phyloP scores from a whole-genome alignment of 2,888 invertebrate species.

The Tiliacea citrago region DNA sequence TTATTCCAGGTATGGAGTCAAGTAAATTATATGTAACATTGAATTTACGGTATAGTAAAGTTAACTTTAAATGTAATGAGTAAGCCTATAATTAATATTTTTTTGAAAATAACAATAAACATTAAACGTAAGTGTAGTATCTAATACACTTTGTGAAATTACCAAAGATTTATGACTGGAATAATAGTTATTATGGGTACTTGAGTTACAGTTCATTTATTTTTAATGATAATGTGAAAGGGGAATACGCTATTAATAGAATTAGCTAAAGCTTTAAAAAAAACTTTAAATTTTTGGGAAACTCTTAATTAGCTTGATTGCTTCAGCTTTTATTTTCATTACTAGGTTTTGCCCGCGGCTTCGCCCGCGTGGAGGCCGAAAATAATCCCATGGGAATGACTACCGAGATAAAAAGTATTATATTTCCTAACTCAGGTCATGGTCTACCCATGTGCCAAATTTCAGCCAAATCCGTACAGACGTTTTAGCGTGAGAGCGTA shows the following conservation, averaged over 20 bases:
- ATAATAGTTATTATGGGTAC: constrained; percentile 19
- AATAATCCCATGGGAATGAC: no score
- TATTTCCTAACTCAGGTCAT: no score
- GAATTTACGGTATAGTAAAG: constrained; percentile 3
- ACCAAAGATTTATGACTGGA: constrained; percentile 36
- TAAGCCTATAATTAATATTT: constrained; percentile 35
- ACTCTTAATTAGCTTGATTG: background rate
- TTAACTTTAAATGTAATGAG: constrained; percentile 9
- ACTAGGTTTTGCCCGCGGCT: no score
- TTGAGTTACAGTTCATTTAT: constrained; percentile 30
- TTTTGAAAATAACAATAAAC: constrained; percentile 49
- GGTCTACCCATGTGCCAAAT: no score
- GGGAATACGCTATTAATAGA: background rate
- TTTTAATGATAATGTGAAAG: constrained; percentile 37
- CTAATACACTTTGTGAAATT: constrained; percentile 32
- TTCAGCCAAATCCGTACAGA: no score
- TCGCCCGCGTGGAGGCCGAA: no score
- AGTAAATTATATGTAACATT: constrained; percentile 2
- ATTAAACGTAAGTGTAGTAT: constrained; percentile 33
- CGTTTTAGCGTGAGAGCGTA: no score
- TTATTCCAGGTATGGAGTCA: constrained; percentile 4
- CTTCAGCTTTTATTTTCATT: background rate
- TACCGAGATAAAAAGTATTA: no score
- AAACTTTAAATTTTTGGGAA: background rate
- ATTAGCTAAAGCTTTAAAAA: constrained; percentile 6